Evolutionary conservation across 2,113 vertebrate genomes (phyloP).

Genomic region (Myodes glareolus): DNA sequence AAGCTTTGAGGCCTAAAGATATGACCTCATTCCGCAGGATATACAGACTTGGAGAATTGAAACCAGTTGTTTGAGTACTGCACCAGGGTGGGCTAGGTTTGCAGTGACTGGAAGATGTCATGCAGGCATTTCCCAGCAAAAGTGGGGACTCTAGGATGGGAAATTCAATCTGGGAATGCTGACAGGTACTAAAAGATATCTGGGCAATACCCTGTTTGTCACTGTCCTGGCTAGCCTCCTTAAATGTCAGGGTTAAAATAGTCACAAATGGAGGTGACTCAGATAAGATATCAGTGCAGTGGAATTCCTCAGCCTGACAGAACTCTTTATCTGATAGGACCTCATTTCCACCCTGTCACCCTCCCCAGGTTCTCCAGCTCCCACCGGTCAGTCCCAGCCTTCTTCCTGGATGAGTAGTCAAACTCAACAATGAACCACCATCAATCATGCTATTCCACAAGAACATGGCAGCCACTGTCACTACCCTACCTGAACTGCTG

Average conservation of each 20-base stretch:
- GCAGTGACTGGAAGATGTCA: not conserved
- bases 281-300: not conserved
- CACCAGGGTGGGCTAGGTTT: not conserved
- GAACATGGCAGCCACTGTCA: not conserved
- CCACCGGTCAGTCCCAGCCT: not conserved
- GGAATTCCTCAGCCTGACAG: not conserved
- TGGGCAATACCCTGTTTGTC: not conserved
- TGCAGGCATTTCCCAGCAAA: not conserved
- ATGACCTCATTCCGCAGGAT: not conserved
- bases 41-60: not conserved
- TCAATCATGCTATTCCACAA: not conserved
- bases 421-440: not conserved
- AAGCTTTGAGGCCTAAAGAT: not conserved
- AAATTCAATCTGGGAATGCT: not conserved
- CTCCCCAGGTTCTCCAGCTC: not conserved
- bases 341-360: not conserved
- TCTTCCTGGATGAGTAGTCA: not conserved
- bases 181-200: not conserved
- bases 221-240: not conserved
- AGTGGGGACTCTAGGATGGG: not conserved
- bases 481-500: not conserved
- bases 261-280: not conserved
- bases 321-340: not conserved
- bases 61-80: not conserved
- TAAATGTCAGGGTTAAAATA: conserved; percentile 12